These are phyloP conservation scores for Girardinus metallicus DNA, from an alignment of 2,797 vertebrate genomes.

Conservation along the genomic window DNA sequence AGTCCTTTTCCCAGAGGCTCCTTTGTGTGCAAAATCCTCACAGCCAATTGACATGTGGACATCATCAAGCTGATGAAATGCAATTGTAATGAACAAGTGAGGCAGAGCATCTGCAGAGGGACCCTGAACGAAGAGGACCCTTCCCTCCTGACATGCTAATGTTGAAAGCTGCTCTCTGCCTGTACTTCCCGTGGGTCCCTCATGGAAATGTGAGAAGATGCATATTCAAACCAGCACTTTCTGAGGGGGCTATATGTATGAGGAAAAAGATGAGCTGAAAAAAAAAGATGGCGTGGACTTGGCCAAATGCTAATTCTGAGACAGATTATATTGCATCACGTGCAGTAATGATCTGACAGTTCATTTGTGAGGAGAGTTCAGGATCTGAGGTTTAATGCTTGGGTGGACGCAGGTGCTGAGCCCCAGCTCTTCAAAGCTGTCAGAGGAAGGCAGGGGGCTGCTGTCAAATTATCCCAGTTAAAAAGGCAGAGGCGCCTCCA, in stretches of 20 bases:
- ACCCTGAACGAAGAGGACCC: slow-evolving; percentile 92
- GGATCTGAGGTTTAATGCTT: slow-evolving; percentile 92
- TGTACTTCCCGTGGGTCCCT: slow-evolving; percentile 94
- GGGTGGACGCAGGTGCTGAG: slow-evolving; percentile 92
- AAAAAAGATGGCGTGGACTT: slow-evolving; percentile 78
- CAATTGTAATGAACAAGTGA: slow-evolving; percentile 99
- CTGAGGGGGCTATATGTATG: slow-evolving; percentile 84
- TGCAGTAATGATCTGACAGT: slow-evolving; percentile 99
- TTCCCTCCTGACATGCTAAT: slow-evolving; percentile 99
- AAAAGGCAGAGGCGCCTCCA: slow-evolving; percentile 82
- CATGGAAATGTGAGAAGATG: slow-evolving; percentile 96
- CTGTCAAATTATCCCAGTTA: slow-evolving; percentile 91
- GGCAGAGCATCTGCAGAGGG: slow-evolving; percentile 97
- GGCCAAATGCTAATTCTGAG: slow-evolving; percentile 97
- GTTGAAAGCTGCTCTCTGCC: slow-evolving; percentile 98
- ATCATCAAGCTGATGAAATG: slow-evolving; percentile 99
- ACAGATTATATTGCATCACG: slow-evolving; percentile 99
- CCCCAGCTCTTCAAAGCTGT: slow-evolving; percentile 85
- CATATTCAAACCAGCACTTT: slow-evolving; percentile 98
- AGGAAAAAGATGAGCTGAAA: slow-evolving; percentile 51
- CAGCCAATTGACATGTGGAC: slow-evolving; percentile 99
- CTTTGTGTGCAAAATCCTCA: slow-evolving; percentile 99
- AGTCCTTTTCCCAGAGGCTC: slow-evolving; percentile 99
- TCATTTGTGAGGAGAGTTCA: slow-evolving; percentile 98
- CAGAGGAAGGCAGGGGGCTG: slow-evolving; percentile 85